Conservation (phyloP, 2,797 vertebrate genomes). For the Enteromius unitaeniatus region DNA sequence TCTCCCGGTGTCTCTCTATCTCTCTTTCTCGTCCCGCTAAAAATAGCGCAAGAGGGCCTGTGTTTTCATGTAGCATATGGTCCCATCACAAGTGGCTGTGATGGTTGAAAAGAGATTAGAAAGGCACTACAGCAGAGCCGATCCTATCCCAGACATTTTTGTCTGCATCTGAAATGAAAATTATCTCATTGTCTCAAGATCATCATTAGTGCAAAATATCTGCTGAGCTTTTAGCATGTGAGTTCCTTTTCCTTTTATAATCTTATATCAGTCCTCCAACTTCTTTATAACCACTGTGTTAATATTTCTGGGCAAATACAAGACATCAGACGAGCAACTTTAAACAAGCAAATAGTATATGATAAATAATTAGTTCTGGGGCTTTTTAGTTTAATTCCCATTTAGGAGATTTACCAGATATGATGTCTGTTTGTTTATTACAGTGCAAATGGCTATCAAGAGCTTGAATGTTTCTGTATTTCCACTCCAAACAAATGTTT, state of each 20-base stretch:
- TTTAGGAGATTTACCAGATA: neutral
- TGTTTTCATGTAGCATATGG: constrained; percentile 70
- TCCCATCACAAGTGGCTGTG: constrained; percentile 63
- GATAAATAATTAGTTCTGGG: neutral
- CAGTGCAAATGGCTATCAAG: neutral
- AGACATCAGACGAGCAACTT: neutral
- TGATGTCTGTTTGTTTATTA: constrained; percentile 7
- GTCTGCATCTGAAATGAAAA: constrained; percentile 1
- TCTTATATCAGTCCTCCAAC: neutral
- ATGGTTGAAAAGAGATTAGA: constrained; percentile 75
- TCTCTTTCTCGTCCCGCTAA: neutral
- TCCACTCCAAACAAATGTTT: neutral
- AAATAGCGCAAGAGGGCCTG: constrained; percentile 26
- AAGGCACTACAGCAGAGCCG: constrained; percentile 44
- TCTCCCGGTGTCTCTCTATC: constrained; percentile 27
- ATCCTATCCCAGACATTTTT: constrained; percentile 27
- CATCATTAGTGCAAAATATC: constrained; percentile 2
- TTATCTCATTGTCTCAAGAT: constrained; percentile 22
- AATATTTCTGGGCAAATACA: neutral
- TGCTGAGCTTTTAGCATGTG: neutral
- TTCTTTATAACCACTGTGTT: neutral
- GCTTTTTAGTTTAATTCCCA: neutral
- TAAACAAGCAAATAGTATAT: constrained; percentile 7
- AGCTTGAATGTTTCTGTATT: neutral
- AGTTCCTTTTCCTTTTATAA: neutral